Evolutionary conservation across 2,113 vertebrate species (phyloP).

Genomic region (Odontesthes bonariensis): DNA sequence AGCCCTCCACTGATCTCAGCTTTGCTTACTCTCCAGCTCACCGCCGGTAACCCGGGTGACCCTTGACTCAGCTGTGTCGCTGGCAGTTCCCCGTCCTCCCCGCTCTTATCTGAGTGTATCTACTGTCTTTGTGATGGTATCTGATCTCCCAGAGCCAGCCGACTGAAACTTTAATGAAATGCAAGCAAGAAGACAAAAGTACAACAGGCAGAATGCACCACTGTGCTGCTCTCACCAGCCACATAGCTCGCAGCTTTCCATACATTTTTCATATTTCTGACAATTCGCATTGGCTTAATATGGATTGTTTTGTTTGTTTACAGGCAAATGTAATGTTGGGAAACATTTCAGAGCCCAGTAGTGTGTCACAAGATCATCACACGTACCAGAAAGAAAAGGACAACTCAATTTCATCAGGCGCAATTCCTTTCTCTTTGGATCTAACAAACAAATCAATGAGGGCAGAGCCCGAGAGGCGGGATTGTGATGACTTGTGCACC

Average conservation of each 20-base stretch:
- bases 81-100: slow-evolving; percentile 30
- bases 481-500: slow-evolving; percentile 63
- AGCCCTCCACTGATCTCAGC: slow-evolving; percentile 55
- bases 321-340: background rate
- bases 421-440: slow-evolving; percentile 26
- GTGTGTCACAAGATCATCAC: slow-evolving; percentile 7
- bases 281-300: slow-evolving; percentile 25
- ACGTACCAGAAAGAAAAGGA: background rate
- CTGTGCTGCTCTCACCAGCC: slow-evolving; percentile 18
- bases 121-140: slow-evolving; percentile 51
- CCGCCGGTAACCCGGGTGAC: slow-evolving; percentile 20
- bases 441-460: slow-evolving; percentile 49
- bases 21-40: slow-evolving; percentile 34
- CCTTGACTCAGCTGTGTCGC: slow-evolving; percentile 28
- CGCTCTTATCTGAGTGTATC: slow-evolving; percentile 41
- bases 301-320: slow-evolving; percentile 27
- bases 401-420: slow-evolving; percentile 20
- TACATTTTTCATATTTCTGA: slow-evolving; percentile 52
- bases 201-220: slow-evolving; percentile 34
- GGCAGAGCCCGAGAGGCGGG: slow-evolving; percentile 27
- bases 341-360: background rate
- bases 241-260: slow-evolving; percentile 45
- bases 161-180: slow-evolving; percentile 69
- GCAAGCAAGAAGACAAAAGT: slow-evolving; percentile 37
- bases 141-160: slow-evolving; percentile 57